Percentiles rank a stretch among this genome's conserved stretches.
phyloP scores from a whole-genome alignment of 2,113 vertebrate genomes.

The Bubo bubo region DNA sequence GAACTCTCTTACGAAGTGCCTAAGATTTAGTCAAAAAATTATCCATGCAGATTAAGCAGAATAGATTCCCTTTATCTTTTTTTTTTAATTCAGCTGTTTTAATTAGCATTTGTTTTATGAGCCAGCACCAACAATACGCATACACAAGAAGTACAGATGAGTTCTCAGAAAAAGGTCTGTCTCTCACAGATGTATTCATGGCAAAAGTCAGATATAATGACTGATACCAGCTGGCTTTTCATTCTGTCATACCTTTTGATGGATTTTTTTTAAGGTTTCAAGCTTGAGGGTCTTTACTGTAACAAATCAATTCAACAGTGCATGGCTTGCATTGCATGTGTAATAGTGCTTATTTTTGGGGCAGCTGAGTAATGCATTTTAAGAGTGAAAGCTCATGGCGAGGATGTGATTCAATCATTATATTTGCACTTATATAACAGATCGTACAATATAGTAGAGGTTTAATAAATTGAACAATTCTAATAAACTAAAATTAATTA shows the following conservation, averaged over 20 bases:
- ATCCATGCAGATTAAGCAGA: not conserved
- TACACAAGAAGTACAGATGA: not conserved
- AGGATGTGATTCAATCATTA: not conserved
- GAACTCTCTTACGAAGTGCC: not conserved
- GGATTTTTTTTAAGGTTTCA: not conserved
- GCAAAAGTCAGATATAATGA: not conserved
- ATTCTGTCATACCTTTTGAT: not conserved
- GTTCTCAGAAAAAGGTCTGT: not conserved
- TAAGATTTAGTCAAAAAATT: not conserved
- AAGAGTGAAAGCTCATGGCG: not conserved
- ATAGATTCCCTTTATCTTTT: not conserved
- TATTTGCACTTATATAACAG: not conserved
- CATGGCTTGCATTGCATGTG: not conserved
- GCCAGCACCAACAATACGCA: not conserved
- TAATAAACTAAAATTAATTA: not conserved
- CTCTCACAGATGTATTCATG: not conserved
- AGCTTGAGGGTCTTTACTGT: not conserved
- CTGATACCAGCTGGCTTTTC: not conserved
- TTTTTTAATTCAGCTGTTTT: not conserved
- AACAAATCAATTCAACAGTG: not conserved
- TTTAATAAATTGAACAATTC: not conserved
- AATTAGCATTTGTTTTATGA: not conserved
- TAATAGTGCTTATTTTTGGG: not conserved
- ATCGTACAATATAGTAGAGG: not conserved
- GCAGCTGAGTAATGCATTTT: not conserved